phyloP scores from a whole-genome alignment of 1,140 invertebrate genomes.

The Caenorhabditis inopinata region DNA sequence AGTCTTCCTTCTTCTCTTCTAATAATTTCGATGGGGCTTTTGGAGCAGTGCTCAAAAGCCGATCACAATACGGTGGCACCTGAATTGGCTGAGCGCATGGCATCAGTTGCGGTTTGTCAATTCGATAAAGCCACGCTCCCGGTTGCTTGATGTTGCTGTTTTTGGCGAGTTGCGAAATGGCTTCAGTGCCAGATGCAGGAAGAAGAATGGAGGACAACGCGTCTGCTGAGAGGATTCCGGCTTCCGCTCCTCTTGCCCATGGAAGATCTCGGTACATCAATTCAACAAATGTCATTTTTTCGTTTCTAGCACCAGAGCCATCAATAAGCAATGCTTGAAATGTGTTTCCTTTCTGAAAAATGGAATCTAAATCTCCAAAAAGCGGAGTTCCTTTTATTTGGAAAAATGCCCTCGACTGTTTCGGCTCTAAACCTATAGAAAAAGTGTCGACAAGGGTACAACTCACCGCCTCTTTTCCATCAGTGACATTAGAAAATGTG shows the following conservation, averaged over 20 bases:
- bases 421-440: too few relatives aligned
- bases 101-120: slow-evolving; percentile 42
- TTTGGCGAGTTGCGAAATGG: slow-evolving; percentile 59
- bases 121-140: slow-evolving; percentile 63
- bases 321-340: slow-evolving; percentile 63
- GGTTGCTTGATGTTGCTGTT: slow-evolving; percentile 62
- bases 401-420: not conserved
- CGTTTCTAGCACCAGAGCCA: slow-evolving; percentile 47
- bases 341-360: slow-evolving; percentile 53
- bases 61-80: not conserved
- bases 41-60: not conserved
- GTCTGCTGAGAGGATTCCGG: slow-evolving; percentile 60
- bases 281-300: slow-evolving; percentile 56
- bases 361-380: too few relatives aligned
- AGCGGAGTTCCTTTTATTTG: too few relatives aligned
- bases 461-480: slow-evolving; percentile 21
- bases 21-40: not conserved
- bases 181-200: slow-evolving; percentile 64
- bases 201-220: slow-evolving; percentile 59
- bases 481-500: slow-evolving; percentile 59
- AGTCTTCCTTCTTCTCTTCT: slow-evolving; percentile 29
- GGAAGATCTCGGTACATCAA: slow-evolving; percentile 61
- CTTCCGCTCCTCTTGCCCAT: slow-evolving; percentile 62
- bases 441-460: too few relatives aligned
- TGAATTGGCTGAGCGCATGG: not conserved